phyloP scores from a whole-genome alignment of 2,797 vertebrate genomes.

The Rhinichthys osculus region DNA sequence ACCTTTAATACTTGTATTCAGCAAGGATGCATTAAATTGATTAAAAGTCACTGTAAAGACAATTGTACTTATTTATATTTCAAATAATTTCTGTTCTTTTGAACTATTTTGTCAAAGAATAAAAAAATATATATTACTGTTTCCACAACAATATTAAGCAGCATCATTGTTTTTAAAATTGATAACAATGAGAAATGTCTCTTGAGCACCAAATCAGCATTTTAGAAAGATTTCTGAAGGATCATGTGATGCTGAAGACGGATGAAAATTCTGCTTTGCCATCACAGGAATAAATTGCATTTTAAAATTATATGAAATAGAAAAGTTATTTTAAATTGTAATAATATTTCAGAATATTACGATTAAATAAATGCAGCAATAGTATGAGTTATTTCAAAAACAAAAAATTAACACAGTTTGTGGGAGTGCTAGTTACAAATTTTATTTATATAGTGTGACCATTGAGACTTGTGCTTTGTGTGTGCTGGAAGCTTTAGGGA shows the following conservation, averaged over 20 bases:
- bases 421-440: background rate
- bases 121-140: background rate
- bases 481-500: conserved; percentile 19
- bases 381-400: background rate
- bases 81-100: background rate
- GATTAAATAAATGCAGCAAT: background rate
- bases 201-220: background rate
- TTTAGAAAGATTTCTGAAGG: background rate
- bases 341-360: too few relatives aligned
- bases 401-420: background rate
- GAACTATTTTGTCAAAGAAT: background rate
- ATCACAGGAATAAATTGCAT: background rate
- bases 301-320: background rate
- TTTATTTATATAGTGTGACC: background rate
- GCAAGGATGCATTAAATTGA: background rate
- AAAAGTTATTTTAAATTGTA: background rate
- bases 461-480: conserved; percentile 18
- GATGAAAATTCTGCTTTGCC: background rate
- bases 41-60: background rate
- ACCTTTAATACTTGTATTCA: background rate
- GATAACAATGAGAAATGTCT: background rate
- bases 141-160: background rate
- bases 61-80: background rate
- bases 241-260: background rate
- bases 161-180: background rate